These are phyloP conservation scores for Drosophila auraria DNA, from an alignment of 1,140 invertebrate species.

Conservation along the genomic window DNA sequence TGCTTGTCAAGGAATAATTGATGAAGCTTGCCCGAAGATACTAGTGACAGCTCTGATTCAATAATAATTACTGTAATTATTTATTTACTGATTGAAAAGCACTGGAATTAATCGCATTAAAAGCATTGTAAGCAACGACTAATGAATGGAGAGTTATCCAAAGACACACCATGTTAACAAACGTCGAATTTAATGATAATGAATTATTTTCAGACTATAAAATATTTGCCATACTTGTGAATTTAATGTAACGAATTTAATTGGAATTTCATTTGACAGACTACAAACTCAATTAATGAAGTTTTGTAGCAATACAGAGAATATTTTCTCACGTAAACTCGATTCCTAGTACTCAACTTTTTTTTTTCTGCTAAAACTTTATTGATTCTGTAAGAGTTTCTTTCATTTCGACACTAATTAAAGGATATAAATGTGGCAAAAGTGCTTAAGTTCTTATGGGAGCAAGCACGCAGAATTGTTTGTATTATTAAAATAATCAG, in stretches of 20 bases:
- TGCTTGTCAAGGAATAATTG: not conserved
- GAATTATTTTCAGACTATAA: not conserved
- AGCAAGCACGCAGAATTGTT: too few species aligned
- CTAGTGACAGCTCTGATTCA: not conserved
- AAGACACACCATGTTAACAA: not conserved
- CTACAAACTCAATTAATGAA: not conserved
- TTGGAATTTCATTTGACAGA: not conserved
- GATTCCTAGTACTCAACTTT: not conserved
- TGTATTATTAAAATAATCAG: too few species aligned
- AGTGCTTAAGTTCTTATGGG: too few species aligned
- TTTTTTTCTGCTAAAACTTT: too few species aligned
- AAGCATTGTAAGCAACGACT: not conserved
- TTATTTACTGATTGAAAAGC: not conserved
- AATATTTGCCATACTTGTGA: not conserved
- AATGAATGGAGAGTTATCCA: not conserved
- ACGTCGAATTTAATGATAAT: not conserved
- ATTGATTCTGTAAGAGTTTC: too few species aligned
- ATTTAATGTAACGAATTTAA: not conserved
- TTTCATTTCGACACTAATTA: too few species aligned
- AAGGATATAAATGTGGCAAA: not conserved
- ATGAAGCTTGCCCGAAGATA: not conserved
- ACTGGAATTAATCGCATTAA: not conserved
- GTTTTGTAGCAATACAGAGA: not conserved
- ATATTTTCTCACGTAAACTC: not conserved
- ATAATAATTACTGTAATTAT: not conserved